Evolutionary conservation across 2,113 vertebrate genomes (phyloP).

Genomic region (Corvus hawaiiensis): DNA sequence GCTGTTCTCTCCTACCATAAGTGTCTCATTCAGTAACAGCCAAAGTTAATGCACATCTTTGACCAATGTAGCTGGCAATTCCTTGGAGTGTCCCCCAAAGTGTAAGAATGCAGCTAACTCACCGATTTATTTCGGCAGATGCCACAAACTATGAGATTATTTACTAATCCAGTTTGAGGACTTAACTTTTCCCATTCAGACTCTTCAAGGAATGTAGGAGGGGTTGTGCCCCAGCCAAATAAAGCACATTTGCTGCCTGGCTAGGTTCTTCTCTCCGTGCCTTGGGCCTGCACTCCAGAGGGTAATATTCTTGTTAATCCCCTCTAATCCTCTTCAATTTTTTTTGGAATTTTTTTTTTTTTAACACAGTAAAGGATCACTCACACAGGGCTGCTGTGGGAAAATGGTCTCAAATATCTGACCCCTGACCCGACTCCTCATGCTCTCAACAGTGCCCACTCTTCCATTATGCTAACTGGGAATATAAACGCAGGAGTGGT

Average conservation of each 20-base stretch:
- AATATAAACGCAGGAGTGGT: not conserved
- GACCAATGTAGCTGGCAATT: conserved; percentile 61
- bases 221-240: conserved; percentile 77
- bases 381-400: conserved; percentile 73
- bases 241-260: conserved; percentile 83
- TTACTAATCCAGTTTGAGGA: conserved; percentile 82
- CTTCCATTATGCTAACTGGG: not conserved
- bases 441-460: conserved; percentile 29
- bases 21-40: conserved; percentile 6
- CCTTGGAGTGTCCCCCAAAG: conserved; percentile 51
- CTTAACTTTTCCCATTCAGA: conserved; percentile 79
- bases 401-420: conserved; percentile 84
- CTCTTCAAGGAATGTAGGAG: conserved; percentile 78
- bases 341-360: conserved; percentile 47
- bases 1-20: not conserved
- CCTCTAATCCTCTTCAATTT: conserved; percentile 74
- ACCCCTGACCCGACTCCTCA: conserved; percentile 84
- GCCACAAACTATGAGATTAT: conserved; percentile 80
- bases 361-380: conserved; percentile 75
- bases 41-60: conserved; percentile 56
- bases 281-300: conserved; percentile 69
- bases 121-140: conserved; percentile 72
- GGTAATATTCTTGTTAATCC: conserved; percentile 81
- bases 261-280: conserved; percentile 72
- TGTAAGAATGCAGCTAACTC: conserved; percentile 67